phyloP scores from a whole-genome alignment of 2,888 invertebrate species.

The Tipula vernalis region DNA sequence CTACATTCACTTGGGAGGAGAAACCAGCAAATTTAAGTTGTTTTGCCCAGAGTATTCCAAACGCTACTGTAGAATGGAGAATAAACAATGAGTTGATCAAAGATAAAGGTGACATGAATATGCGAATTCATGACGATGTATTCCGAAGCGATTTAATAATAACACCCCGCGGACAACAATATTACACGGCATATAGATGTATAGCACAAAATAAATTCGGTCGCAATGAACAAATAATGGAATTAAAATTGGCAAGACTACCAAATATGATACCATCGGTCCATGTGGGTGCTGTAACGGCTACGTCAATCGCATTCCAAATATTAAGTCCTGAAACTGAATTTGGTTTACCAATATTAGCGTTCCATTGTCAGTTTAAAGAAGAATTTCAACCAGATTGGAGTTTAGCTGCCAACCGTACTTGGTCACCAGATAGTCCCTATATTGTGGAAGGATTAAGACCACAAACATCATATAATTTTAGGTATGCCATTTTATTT shows the following conservation, averaged over 20 bases:
- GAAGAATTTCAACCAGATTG: conserved; percentile 53
- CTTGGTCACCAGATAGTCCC: conserved; percentile 68
- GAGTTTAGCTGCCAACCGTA: conserved; percentile 54
- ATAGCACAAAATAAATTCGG: conserved; percentile 69
- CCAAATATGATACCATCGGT: conserved; percentile 55
- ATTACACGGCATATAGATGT: conserved; percentile 69
- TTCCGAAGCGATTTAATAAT: conserved; percentile 61
- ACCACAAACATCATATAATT: conserved; percentile 65
- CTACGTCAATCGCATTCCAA: conserved; percentile 71
- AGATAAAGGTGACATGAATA: conserved; percentile 39
- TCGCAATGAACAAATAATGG: conserved; percentile 49
- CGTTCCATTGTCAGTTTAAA: conserved; percentile 64
- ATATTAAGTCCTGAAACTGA: conserved; percentile 62
- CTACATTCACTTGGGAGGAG: conserved; percentile 73
- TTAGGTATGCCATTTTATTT: conserved; percentile 26
- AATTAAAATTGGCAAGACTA: conserved; percentile 57
- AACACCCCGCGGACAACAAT: conserved; percentile 48
- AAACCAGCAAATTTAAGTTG: conserved; percentile 75
- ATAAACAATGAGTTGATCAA: conserved; percentile 43
- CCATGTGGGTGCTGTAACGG: conserved; percentile 56
- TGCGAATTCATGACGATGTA: conserved; percentile 51
- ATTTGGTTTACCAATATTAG: conserved; percentile 61
- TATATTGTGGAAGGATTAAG: conserved; percentile 69
- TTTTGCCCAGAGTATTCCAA: conserved; percentile 77
- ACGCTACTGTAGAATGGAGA: conserved; percentile 83